Percentiles rank a stretch among this genome's conserved stretches.
These are phyloP conservation scores for Felis chaus DNA, from an alignment of 2,113 vertebrate species.

Conservation along the genomic window DNA sequence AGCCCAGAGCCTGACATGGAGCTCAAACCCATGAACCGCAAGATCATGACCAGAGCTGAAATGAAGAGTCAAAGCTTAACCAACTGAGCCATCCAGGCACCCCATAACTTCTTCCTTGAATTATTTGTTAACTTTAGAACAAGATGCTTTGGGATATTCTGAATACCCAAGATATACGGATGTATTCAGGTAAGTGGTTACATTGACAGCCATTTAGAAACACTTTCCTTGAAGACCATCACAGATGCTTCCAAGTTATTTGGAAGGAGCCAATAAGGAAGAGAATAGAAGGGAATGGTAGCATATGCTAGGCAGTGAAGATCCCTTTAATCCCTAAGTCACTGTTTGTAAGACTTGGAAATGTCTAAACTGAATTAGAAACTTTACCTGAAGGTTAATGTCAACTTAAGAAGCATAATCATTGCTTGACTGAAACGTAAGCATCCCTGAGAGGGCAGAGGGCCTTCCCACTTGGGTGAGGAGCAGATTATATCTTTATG, in stretches of 20 bases:
- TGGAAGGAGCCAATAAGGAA: background rate
- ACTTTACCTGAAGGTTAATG: background rate
- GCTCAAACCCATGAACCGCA: no score
- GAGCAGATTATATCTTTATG: background rate
- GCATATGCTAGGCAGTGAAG: background rate
- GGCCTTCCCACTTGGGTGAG: background rate
- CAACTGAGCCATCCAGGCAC: no score
- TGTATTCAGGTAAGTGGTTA: background rate
- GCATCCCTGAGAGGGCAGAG: background rate
- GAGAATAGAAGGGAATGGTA: background rate
- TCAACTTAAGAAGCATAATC: background rate
- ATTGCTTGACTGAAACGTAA: background rate
- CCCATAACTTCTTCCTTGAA: background rate
- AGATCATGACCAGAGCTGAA: no score
- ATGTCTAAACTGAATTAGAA: background rate
- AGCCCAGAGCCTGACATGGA: no score
- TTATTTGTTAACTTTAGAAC: slow-evolving; percentile 36
- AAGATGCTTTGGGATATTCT: background rate
- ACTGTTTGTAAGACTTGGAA: background rate
- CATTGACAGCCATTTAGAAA: slow-evolving; percentile 1
- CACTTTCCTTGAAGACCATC: background rate
- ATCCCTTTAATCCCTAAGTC: background rate
- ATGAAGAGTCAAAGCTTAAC: no score
- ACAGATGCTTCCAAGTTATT: background rate
- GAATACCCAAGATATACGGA: background rate